phyloP scores from a whole-genome alignment of 2,113 vertebrate genomes.

The Heptranchias perlo region DNA sequence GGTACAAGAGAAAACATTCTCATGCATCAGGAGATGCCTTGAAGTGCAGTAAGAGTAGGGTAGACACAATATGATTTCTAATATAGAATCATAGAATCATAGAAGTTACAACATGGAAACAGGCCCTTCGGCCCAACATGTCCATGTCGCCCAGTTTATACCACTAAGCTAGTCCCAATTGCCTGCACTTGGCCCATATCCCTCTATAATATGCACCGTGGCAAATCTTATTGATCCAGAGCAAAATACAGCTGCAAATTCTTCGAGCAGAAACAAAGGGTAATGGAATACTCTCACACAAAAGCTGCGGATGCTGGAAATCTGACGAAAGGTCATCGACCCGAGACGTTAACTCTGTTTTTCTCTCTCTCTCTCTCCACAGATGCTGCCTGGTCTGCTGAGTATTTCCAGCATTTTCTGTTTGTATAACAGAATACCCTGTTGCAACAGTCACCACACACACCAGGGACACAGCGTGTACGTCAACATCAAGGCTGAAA shows the following conservation, averaged over 20 bases:
- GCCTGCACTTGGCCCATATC: no score
- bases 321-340: no score
- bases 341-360: no score
- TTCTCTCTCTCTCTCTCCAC: no score
- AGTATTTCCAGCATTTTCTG: no score
- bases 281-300: not conserved
- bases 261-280: not conserved
- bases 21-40: not conserved
- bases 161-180: no score
- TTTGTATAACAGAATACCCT: not conserved
- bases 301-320: no score
- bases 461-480: not conserved
- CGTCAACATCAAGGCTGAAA: not conserved
- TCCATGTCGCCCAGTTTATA: no score
- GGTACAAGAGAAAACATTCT: not conserved
- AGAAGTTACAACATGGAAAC: no score
- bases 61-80: not conserved
- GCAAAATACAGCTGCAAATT: not conserved
- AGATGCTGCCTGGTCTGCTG: no score
- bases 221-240: not conserved
- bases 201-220: not conserved
- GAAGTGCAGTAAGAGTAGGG: not conserved
- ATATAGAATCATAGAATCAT: no score
- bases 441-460: not conserved
- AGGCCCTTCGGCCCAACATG: no score